Conservation (phyloP, 2,113 vertebrate species). For the Rhipidura dahli region DNA sequence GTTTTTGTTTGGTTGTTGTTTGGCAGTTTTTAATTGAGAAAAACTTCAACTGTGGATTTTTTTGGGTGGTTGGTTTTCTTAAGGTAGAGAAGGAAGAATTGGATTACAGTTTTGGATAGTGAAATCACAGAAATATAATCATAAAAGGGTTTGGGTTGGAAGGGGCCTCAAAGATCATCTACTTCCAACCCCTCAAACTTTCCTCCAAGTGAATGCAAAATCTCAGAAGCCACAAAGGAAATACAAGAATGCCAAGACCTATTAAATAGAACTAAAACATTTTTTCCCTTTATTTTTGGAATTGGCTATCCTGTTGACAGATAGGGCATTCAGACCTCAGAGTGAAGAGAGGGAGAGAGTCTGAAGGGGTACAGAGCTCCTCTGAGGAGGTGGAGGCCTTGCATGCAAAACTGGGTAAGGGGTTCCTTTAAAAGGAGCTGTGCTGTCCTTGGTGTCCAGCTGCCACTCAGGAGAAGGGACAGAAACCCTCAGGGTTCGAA, state of each 20-base stretch:
- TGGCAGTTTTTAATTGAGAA: neutral
- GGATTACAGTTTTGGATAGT: neutral
- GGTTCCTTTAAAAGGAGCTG: neutral
- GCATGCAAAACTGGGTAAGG: neutral
- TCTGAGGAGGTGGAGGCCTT: neutral
- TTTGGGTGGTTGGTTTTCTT: neutral
- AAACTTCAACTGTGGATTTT: neutral
- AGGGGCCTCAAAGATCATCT: neutral
- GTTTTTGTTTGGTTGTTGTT: neutral
- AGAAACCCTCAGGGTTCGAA: neutral
- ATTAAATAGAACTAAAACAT: neutral
- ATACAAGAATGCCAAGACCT: neutral
- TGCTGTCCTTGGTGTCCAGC: neutral
- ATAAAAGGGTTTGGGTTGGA: neutral
- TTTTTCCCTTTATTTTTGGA: neutral
- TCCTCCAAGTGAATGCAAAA: neutral
- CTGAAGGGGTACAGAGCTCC: accelerated
- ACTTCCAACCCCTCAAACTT: neutral
- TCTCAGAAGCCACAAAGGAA: neutral
- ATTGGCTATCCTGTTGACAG: neutral
- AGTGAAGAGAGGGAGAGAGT: neutral
- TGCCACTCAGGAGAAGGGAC: neutral
- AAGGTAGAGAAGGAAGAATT: neutral
- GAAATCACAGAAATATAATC: neutral
- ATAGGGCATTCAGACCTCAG: neutral